phyloP scores from a whole-genome alignment of 2,888 invertebrate genomes.

The Crepidodera aurea region DNA sequence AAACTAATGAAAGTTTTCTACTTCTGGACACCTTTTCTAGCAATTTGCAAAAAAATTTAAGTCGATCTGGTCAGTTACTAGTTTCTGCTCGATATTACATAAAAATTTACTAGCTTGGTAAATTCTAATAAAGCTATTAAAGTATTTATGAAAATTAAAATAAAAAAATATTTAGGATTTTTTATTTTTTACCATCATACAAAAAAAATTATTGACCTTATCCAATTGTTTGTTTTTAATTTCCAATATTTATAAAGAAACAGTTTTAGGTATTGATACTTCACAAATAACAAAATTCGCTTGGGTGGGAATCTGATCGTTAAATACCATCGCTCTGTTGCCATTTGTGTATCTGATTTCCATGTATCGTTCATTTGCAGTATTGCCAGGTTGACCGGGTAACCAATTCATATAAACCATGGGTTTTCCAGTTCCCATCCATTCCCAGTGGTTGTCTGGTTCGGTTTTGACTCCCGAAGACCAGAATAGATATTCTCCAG shows the following conservation, averaged over 20 bases:
- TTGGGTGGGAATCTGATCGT: constrained; percentile 1
- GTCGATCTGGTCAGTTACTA: no score
- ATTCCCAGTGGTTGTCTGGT: constrained; percentile 8
- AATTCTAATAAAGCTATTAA: no score
- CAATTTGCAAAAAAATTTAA: no score
- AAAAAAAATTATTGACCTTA: no score
- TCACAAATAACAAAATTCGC: constrained; percentile 2
- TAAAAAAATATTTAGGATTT: no score
- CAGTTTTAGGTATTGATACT: neutral
- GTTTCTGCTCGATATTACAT: no score
- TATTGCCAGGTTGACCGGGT: constrained; percentile 8
- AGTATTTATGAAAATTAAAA: no score
- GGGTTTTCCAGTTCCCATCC: constrained; percentile 7
- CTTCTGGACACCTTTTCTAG: no score
- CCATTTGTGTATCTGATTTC: constrained; percentile 3
- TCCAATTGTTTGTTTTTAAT: no score
- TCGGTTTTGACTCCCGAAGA: constrained; percentile 6
- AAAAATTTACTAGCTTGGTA: no score
- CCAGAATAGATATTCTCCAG: constrained; percentile 10
- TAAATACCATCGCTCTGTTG: constrained; percentile 9
- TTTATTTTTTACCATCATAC: no score
- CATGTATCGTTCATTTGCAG: constrained; percentile 9
- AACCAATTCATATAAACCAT: constrained; percentile 1
- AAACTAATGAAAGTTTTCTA: no score
- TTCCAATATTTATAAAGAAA: constrained; percentile 1